Evolutionary conservation across 2,888 invertebrate species (phyloP), one percentile per base, ranked within the genome.

Genomic region (Pimpla rufipes): DNA sequence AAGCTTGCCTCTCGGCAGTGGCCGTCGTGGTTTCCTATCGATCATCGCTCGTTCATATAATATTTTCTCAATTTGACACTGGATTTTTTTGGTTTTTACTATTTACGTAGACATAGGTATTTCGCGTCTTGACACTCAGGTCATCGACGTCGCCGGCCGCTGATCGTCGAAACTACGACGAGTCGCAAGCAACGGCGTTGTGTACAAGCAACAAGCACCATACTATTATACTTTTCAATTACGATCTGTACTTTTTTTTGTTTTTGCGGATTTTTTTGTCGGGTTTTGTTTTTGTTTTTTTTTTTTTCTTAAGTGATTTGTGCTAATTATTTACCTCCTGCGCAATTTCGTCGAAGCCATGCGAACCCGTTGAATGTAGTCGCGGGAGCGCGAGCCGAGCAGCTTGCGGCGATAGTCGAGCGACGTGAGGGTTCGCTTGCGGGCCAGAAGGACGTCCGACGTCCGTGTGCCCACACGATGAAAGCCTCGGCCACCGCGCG

Each of bases 321-420:
- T 81, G 87, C 90, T 88, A 90, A 89, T 91, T 91, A 92, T 88
- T 92, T 92, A 92, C 92, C 92, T 92, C 92, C 92, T 90, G 87
- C 92, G 92, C 89, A 92, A 88, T 89, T 92, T 92, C 75, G 92
- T 90, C 84, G 90, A 88, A 47, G 92, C 87, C 90, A 92, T 90
- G 90, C 92, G 92, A 87, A 90, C 90, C 86, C 92, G 92, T 87
- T 92, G 92, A 78, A 92, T 88, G 91, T 92, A 92, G 91, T 92
- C 92, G 86, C 92, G 91, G 80, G 92, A 91, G 79, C 92, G 91
- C 88, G 92, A 89, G 71, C 90, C 90, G 79, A 92, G 89, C 88
- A 92, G 88, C 90, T 92, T 92, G 88, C 92, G 92, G 76, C 92
- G 91, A 90, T 92, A 92, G 88, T 92, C 92, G 86, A 92, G 90